Evolutionary conservation across 2,888 invertebrate species (phyloP), one percentile per base, ranked within the genome.

Genomic region (Coenonympha arcania): DNA sequence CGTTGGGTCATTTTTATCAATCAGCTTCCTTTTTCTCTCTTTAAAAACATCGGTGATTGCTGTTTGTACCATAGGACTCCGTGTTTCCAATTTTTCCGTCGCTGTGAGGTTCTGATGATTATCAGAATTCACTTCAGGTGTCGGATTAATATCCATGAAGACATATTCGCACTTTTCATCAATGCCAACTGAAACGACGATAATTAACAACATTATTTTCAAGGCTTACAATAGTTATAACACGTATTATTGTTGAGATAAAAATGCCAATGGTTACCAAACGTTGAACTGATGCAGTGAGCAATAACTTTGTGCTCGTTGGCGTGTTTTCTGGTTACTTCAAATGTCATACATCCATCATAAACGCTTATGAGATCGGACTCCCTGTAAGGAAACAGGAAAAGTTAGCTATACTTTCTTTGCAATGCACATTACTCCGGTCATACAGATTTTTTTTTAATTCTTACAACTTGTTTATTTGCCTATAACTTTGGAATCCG

Each of bases 251-350:
- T n/a, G n/a, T n/a, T n/a, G n/a, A n/a, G n/a, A n/a, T n/a, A n/a
- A n/a, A n/a, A n/a, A n/a, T n/a, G n/a, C n/a, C n/a, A n/a, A n/a
- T n/a, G 8, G 4, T 72, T 72, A 90, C 90, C 90, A 73, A 88
- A 87, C 56, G 69, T 79, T 37, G 89, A 87, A 62, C 90, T 90
- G 37, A 91, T 79, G 54, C 90, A 88, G 65, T 90, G 79, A 16
- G 82, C 88, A 46, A 71, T 68, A 48, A 91, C 72, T 61, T 78
- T 81, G 53, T 88, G 76, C 57, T 85, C 79, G 39, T 64, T 67
- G 18, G 55, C 61, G 43, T 76, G 71, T 60, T 77, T 76, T 50
- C 88, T 69, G 24, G 72, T 70, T 31, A 90, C 66, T 58, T 73
- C 70, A 61, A 78, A 79, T 8, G 63, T 70, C 36, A 89, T 76